Percentiles rank a stretch among this genome's conserved stretches.
Evolutionary conservation across 1,140 invertebrate species (phyloP).

Genomic region (Vollenhovia emeryi): DNA sequence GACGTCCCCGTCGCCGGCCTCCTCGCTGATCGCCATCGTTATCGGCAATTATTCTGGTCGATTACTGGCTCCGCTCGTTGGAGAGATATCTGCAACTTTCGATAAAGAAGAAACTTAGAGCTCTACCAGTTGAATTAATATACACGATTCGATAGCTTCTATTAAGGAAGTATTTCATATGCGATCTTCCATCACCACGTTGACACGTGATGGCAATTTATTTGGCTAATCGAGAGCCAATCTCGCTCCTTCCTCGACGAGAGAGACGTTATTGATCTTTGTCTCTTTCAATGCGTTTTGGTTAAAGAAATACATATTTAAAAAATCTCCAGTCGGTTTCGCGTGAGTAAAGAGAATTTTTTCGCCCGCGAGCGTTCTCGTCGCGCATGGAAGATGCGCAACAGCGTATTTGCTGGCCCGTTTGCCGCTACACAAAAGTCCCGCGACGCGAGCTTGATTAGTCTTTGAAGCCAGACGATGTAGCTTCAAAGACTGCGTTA

Average conservation of each 20-base stretch:
- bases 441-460: slow-evolving; percentile 30
- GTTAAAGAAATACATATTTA: too few species aligned
- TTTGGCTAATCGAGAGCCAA: background rate
- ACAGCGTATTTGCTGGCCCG: background rate
- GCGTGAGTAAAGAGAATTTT: background rate
- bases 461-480: slow-evolving; percentile 30
- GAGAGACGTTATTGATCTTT: background rate
- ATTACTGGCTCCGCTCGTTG: background rate
- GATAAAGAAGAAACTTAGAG: background rate
- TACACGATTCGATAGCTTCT: background rate
- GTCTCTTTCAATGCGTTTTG: background rate
- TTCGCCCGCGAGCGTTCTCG: background rate
- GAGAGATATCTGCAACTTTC: background rate
- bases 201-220: background rate
- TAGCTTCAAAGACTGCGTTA: slow-evolving; percentile 37
- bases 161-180: background rate
- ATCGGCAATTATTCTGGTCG: background rate
- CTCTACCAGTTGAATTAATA: background rate
- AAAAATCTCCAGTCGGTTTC: too few species aligned
- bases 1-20: background rate
- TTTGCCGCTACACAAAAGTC: slow-evolving; percentile 33
- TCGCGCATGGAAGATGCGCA: slow-evolving; percentile 1
- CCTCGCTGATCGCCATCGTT: slow-evolving; percentile 62
- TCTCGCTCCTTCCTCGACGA: background rate
- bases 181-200: background rate